Evolutionary conservation across 2,888 invertebrate genomes (phyloP).

Genomic region (Selenia dentaria): DNA sequence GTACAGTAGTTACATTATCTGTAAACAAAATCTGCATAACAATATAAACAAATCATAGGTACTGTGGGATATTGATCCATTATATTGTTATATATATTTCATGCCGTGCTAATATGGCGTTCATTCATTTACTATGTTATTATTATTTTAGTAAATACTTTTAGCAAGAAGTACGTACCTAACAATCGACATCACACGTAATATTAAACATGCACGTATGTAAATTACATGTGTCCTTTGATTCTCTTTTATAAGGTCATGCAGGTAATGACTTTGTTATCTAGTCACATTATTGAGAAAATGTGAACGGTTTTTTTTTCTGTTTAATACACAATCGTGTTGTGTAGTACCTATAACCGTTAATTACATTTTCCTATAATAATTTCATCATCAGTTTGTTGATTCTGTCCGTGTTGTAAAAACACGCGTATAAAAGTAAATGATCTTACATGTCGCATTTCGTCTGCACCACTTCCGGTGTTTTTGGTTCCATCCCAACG

Average conservation of each 20-base stretch:
- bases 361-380: not conserved
- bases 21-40: no score
- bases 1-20: no score
- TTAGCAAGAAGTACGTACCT: not conserved
- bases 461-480: slow-evolving; percentile 46
- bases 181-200: slow-evolving; percentile 4
- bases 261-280: slow-evolving; percentile 6
- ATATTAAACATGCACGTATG: slow-evolving; percentile 7
- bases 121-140: slow-evolving; percentile 2
- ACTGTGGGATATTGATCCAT: no score
- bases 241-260: slow-evolving; percentile 15
- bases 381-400: not conserved
- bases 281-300: not conserved
- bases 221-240: slow-evolving; percentile 16
- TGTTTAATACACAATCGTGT: no score
- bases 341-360: no score
- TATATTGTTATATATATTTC: no score
- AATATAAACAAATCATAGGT: no score
- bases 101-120: not conserved
- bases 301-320: no score
- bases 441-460: slow-evolving; percentile 62
- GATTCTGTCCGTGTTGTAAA: not conserved
- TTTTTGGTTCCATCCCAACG: slow-evolving; percentile 48
- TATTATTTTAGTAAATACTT: slow-evolving; percentile 4
- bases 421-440: no score